Conservation (phyloP, 1,140 invertebrate species). For the Microplitis mediator region DNA sequence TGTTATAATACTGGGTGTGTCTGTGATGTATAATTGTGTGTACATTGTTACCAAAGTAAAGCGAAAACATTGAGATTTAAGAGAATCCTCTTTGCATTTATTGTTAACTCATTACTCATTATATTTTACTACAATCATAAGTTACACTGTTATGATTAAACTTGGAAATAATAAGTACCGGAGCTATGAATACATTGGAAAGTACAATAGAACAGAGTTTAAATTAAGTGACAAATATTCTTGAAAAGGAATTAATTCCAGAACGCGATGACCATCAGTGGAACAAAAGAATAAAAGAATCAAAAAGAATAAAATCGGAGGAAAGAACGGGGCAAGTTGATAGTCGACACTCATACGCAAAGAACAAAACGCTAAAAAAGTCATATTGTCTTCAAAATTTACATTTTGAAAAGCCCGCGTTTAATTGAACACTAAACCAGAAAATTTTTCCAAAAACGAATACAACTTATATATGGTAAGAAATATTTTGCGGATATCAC, state of each 20-base stretch:
- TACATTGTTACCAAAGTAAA: not conserved
- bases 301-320: not conserved
- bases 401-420: no score
- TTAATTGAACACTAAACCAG: no score
- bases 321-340: not conserved
- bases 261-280: not conserved
- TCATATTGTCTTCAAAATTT: no score
- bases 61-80: not conserved
- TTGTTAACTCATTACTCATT: no score
- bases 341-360: slow-evolving; percentile 37
- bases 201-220: no score
- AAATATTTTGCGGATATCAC: no score
- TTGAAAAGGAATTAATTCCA: not conserved
- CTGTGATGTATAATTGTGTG: not conserved
- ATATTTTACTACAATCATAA: no score
- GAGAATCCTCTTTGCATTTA: slow-evolving; percentile 7
- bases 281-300: not conserved
- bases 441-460: no score
- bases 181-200: no score
- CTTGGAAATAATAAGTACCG: not conserved
- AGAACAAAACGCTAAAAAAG: slow-evolving; percentile 36
- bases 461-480: slow-evolving; percentile 17
- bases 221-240: not conserved
- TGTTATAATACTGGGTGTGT: not conserved
- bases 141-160: no score